These are phyloP conservation scores for Nebria ingens DNA, from an alignment of 1,140 invertebrate genomes.

Conservation along the genomic window DNA sequence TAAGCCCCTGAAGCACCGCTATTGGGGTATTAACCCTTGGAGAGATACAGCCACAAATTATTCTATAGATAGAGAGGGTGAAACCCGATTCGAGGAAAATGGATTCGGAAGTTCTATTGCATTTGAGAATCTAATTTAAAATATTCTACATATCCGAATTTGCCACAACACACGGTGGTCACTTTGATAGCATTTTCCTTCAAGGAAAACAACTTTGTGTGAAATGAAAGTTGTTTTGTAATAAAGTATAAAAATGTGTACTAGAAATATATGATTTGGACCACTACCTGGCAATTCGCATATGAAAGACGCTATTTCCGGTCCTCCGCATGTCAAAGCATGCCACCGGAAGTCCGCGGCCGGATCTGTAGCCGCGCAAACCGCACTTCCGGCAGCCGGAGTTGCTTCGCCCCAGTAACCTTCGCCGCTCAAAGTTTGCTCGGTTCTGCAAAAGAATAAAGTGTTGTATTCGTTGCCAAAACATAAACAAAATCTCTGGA, in stretches of 20 bases:
- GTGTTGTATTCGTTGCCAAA: too few relatives aligned
- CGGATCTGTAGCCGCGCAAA: conserved; percentile 59
- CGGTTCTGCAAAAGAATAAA: conserved; percentile 25
- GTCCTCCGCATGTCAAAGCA: conserved; percentile 56
- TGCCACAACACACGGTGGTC: too few relatives aligned
- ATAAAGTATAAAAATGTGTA: too few relatives aligned
- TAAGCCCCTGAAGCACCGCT: neutral
- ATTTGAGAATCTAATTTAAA: too few relatives aligned
- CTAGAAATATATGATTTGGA: too few relatives aligned
- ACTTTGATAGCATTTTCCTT: too few relatives aligned
- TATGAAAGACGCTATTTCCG: conserved; percentile 59
- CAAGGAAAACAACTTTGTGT: too few relatives aligned
- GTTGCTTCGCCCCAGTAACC: conserved; percentile 53
- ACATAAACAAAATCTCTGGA: too few relatives aligned
- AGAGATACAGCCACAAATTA: neutral
- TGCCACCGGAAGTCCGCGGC: conserved; percentile 60
- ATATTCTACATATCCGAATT: too few relatives aligned
- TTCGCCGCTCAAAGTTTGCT: conserved; percentile 44
- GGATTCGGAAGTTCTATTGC: too few relatives aligned
- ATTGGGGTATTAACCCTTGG: neutral
- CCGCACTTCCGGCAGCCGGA: conserved; percentile 12
- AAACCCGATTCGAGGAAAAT: neutral
- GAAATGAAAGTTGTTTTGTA: too few relatives aligned
- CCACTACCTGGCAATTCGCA: conserved; percentile 61
- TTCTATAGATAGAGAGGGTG: neutral